Evolutionary conservation across 2,797 vertebrate species (phyloP).

Genomic region (Ambastaia sidthimunki): DNA sequence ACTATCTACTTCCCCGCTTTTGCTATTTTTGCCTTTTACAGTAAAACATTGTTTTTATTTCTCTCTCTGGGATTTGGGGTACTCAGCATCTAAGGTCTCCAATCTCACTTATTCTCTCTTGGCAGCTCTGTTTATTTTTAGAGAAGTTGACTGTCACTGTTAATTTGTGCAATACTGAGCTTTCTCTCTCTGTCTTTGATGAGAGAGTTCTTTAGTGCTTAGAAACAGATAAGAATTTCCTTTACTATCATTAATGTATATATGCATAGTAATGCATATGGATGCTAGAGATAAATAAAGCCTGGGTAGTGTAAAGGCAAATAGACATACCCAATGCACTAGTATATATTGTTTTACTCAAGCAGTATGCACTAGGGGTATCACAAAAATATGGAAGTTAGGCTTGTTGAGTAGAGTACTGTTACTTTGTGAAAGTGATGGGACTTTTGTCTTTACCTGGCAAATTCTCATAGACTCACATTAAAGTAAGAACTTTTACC

Average conservation of each 20-base stretch:
- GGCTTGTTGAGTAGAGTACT: too few species aligned
- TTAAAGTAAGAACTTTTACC: too few species aligned
- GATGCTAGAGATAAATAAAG: neutral
- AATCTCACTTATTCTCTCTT: slow-evolving; percentile 44
- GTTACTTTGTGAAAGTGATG: too few species aligned
- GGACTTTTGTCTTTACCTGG: too few species aligned
- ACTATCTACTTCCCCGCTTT: slow-evolving; percentile 8
- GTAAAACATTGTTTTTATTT: slow-evolving; percentile 20
- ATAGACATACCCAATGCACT: neutral
- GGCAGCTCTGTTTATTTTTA: slow-evolving; percentile 58
- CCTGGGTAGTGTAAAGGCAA: neutral
- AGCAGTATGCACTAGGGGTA: neutral
- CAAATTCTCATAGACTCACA: too few species aligned
- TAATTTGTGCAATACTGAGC: slow-evolving; percentile 67
- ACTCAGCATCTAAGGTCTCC: slow-evolving; percentile 28
- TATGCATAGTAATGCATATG: neutral
- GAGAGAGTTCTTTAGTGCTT: slow-evolving; percentile 68
- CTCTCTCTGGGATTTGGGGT: slow-evolving; percentile 38
- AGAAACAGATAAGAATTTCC: slow-evolving; percentile 54
- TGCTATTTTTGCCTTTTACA: slow-evolving; percentile 14
- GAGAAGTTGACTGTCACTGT: slow-evolving; percentile 64
- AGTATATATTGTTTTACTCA: neutral
- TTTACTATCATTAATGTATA: neutral
- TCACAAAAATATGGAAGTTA: neutral
- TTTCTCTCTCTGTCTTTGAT: slow-evolving; percentile 66